Evolutionary conservation across 2,888 invertebrate genomes (phyloP).

Genomic region (Hirtodrosophila cameraria): DNA sequence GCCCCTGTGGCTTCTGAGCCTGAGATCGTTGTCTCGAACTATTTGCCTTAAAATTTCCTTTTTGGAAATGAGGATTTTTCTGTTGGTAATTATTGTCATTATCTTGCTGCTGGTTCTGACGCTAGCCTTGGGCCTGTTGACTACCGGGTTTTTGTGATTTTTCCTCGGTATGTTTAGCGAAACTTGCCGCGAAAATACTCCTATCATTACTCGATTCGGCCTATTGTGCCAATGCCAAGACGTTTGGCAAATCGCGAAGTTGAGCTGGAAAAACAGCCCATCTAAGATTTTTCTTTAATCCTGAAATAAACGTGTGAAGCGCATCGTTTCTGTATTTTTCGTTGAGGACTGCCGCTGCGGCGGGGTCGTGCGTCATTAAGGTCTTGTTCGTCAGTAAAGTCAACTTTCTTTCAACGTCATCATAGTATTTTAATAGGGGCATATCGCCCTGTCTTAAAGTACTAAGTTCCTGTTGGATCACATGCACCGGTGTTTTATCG

Average conservation of each 20-base stretch:
- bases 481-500: slow-evolving; percentile 7
- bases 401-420: slow-evolving; percentile 1
- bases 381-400: slow-evolving; percentile 1
- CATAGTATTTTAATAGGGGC: slow-evolving; percentile 3
- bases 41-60: neutral
- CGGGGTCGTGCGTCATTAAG: neutral
- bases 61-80: slow-evolving; percentile 3
- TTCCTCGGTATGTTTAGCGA: slow-evolving; percentile 2
- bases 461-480: slow-evolving; percentile 7
- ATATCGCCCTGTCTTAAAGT: slow-evolving; percentile 2
- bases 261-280: slow-evolving; percentile 8
- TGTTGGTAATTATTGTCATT: neutral
- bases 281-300: neutral
- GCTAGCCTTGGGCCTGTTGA: neutral
- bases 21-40: neutral
- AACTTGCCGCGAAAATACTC: slow-evolving; percentile 1
- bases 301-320: neutral
- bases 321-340: neutral
- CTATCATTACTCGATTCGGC: neutral
- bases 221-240: slow-evolving; percentile 6
- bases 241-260: slow-evolving; percentile 4
- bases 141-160: neutral
- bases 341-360: neutral
- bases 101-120: neutral
- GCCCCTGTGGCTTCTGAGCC: neutral